Base-by-base conservation (phyloP, 30 jellyfish, hydroid and myxozoan genomes). In the Aurelia aurita complex sp. Pacific region DNA sequence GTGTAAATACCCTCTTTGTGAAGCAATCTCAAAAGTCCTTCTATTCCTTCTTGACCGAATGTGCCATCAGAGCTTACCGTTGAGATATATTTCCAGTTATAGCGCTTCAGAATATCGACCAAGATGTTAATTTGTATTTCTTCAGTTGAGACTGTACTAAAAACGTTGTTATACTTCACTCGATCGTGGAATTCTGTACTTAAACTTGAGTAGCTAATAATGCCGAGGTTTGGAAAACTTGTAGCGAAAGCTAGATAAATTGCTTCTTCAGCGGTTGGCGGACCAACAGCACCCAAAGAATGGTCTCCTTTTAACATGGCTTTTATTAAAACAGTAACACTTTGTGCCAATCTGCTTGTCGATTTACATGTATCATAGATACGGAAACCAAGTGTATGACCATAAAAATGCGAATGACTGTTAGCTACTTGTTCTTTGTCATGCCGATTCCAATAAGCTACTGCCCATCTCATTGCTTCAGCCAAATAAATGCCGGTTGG, bases 121-220 rank as follows among this genome's bases (percentile, higher is more conserved):
- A 81, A 32, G 0, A 76, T 86, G 1, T 16, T 6, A 5, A 67
- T 35, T 50, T 81, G 90, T 1, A 32, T 5, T 1, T 69, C 63
- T 51, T 81, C 86, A 0, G 90, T 43, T 17, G 90, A 86, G 4
- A 81, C 73, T 32, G 90, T 81, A 9, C 90, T 53, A 32, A 7
- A 81, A 65, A 81, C 67, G 35, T 81, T 81, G 6, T 9, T 40
- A 18, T 67, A 81, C 2, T 64, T 42, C 61, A 32, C 76, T 64
- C 78, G 34, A 59, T 67, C 11, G 15, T 67, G 74, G 11, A 81
- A 10, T 10, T 64, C 86, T 6, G 17, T 74, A 53, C 86, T 81
- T 23, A 76, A 62, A 2, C 86, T 86, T 5, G 78, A 81, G 35
- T 81, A 55, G 52, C 86, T 81, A 3, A 64, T 61, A 6, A 81